Evolutionary conservation across 2,888 invertebrate genomes (phyloP), one percentile per base, ranked within the genome.

Genomic region (Callyntrura guangdongensis): DNA sequence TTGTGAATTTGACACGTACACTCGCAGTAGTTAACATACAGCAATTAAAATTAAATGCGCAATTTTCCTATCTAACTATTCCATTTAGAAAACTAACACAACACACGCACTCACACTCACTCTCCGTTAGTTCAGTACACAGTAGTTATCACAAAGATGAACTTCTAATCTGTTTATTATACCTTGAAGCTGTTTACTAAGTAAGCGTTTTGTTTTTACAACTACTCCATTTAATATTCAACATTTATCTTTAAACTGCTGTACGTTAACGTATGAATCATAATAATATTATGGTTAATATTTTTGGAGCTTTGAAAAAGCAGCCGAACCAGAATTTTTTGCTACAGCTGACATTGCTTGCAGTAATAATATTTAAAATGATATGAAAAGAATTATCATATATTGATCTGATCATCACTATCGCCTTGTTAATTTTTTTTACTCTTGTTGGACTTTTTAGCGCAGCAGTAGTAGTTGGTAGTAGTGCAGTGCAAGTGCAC

Each of bases 41-140:
- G 45, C 69, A 74, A 74, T 74, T 74, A 74, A 74, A 22, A 53
- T 77, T 77, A 77, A 53, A 27, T 77, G 77, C 25, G 49, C 25
- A 77, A 77, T 77, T 77, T 53, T 77, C 77, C 25, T 77, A 25
- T 77, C 25, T 77, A 77, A 77, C 53, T 25, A 77, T 74, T 22
- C 22, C 17, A 74, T 49, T 74, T 74, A 20, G 74, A 74, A 77
- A 77, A 77, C 53, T 22, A 77, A 77, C 25, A 77, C 25, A 53
- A 36, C 36, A 36, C 36, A 36, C 36, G 36, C 36, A 36, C n/a
- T n/a, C 36, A 36, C 36, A 36, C 36, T 36, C 36, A 6, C 36
- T 36, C 36, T 6, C 36, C 36, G 36, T 36, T 36, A 36, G 36
- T 36, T 36, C 6, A 20, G 61, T 11, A 56, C 20, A 61, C 9